phyloP scores from a whole-genome alignment of 1,140 invertebrate species.

The Apis florea region DNA sequence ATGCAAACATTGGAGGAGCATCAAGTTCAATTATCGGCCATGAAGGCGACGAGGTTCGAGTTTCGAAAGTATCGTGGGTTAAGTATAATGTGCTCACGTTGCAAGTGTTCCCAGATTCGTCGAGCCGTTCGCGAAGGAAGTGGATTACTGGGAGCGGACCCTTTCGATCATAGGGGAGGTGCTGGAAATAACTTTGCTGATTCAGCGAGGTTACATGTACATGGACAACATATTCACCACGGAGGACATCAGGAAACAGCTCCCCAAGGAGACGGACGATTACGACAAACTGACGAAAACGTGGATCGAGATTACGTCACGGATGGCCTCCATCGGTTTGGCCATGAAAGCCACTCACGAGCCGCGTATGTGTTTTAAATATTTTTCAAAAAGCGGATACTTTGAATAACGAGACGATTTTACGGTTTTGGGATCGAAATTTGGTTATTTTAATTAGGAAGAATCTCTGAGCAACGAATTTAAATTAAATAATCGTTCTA shows the following conservation, averaged over 20 bases:
- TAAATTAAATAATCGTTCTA: too few relatives aligned
- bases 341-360: conserved; percentile 72
- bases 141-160: conserved; percentile 88
- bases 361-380: conserved; percentile 56
- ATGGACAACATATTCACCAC: conserved; percentile 93
- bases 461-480: too few relatives aligned
- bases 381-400: too few relatives aligned
- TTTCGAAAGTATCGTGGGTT: neutral
- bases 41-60: conserved; percentile 87
- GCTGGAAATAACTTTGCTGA: conserved; percentile 87
- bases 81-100: neutral
- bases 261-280: conserved; percentile 88
- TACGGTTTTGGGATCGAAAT: too few relatives aligned
- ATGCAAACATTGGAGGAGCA: conserved; percentile 88
- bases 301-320: conserved; percentile 87
- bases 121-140: conserved; percentile 79
- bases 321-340: conserved; percentile 68
- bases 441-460: too few relatives aligned
- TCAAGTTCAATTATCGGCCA: conserved; percentile 87
- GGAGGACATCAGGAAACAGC: conserved; percentile 91
- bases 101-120: conserved; percentile 83
- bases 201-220: conserved; percentile 91
- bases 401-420: too few relatives aligned
- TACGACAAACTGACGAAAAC: conserved; percentile 87
- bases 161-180: conserved; percentile 89